phyloP scores from a whole-genome alignment of 1,140 invertebrate genomes.

The Cotesia glomerata region DNA sequence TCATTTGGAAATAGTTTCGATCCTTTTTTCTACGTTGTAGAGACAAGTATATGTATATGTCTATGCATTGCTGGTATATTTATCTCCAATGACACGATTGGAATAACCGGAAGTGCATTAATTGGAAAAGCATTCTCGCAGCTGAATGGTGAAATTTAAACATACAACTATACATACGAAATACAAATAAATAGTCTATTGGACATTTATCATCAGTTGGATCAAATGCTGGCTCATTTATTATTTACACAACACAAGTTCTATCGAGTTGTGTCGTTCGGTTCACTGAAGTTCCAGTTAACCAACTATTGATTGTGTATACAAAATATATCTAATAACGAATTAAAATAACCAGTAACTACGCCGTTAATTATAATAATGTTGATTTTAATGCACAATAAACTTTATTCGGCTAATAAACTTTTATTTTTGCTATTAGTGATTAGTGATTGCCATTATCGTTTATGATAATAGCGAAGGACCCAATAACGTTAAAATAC shows the following conservation, averaged over 20 bases:
- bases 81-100: constrained; percentile 21
- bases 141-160: constrained; percentile 23
- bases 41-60: too few species aligned
- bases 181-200: not conserved
- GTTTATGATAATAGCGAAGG: constrained; percentile 6
- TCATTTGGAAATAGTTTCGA: not conserved
- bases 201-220: constrained; percentile 43
- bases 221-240: constrained; percentile 46
- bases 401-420: too few species aligned
- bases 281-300: constrained; percentile 44
- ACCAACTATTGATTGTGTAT: constrained; percentile 9
- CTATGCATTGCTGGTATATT: not conserved
- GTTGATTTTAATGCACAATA: too few species aligned
- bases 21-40: not conserved
- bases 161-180: not conserved
- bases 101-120: constrained; percentile 59
- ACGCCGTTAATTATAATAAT: too few species aligned
- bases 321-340: too few species aligned
- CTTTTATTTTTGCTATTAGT: not conserved
- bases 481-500: not conserved
- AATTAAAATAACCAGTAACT: too few species aligned
- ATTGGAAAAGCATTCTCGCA: constrained; percentile 44
- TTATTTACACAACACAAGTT: constrained; percentile 52
- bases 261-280: constrained; percentile 37
- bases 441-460: not conserved